Conservation (phyloP, 2,797 vertebrate species). For the Alosa sapidissima region DNA sequence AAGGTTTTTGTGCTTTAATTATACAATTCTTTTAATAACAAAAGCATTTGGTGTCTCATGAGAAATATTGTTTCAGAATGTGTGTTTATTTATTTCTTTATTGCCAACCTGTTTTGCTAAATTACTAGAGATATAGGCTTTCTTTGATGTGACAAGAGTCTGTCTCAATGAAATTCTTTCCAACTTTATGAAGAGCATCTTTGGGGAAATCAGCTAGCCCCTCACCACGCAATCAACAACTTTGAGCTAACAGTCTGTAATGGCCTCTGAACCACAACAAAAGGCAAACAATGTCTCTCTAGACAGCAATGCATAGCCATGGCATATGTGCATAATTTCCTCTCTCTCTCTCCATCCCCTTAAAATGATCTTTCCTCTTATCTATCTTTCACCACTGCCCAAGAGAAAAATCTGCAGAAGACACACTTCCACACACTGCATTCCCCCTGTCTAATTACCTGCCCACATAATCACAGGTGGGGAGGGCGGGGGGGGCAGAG, state of each 20-base stretch:
- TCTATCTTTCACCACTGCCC: neutral
- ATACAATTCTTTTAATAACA: conserved; percentile 60
- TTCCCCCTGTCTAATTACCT: neutral
- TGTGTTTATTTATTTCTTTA: conserved; percentile 16
- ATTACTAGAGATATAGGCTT: conserved; percentile 19
- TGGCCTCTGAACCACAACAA: conserved; percentile 64
- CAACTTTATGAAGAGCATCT: conserved; percentile 51
- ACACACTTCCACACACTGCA: neutral
- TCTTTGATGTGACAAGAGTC: conserved; percentile 42
- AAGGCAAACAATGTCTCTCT: conserved; percentile 61
- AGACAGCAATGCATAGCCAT: conserved; percentile 57
- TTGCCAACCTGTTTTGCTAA: conserved; percentile 35
- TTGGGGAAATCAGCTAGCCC: conserved; percentile 49
- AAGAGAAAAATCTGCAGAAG: neutral
- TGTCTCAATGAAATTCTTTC: conserved; percentile 47
- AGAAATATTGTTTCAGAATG: conserved; percentile 35
- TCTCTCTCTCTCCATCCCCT: neutral
- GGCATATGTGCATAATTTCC: neutral
- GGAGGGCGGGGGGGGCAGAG: no score
- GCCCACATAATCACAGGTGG: neutral
- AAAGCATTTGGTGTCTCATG: conserved; percentile 53
- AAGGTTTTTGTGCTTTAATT: conserved; percentile 61
- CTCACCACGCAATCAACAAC: conserved; percentile 56
- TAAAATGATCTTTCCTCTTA: neutral
- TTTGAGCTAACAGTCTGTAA: conserved; percentile 56